Evolutionary conservation across 2,113 vertebrate genomes (phyloP).

Genomic region (Catharus bicknelli): DNA sequence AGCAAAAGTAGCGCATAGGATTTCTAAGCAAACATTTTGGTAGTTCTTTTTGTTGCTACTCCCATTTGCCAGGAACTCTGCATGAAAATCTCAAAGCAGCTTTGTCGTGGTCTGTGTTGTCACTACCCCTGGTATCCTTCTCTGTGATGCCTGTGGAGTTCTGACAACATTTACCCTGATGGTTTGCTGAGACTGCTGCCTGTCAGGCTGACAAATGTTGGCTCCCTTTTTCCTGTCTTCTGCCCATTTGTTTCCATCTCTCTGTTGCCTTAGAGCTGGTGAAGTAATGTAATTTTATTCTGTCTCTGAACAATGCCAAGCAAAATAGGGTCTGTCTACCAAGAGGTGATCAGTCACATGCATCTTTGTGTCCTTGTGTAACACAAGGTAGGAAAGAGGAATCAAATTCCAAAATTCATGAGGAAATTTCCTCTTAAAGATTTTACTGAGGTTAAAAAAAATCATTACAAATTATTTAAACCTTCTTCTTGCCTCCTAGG

Average conservation of each 20-base stretch:
- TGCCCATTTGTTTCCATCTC: slow-evolving; percentile 34
- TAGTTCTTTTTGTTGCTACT: neutral
- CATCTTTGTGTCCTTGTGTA: neutral
- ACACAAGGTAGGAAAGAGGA: neutral
- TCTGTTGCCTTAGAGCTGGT: neutral
- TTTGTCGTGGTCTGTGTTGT: neutral
- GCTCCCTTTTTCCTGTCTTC: neutral
- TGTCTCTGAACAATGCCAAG: neutral
- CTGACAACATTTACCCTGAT: neutral
- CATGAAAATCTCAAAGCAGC: neutral
- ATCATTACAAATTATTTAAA: neutral
- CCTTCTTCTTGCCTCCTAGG: neutral
- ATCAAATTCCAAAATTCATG: neutral
- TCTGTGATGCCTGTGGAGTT: neutral
- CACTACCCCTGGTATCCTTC: neutral
- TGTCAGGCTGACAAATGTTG: slow-evolving; percentile 12
- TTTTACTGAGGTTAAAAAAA: neutral
- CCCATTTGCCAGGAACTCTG: neutral
- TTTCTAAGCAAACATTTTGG: neutral
- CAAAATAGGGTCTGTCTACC: neutral
- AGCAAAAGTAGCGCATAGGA: neutral
- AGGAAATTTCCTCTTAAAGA: neutral
- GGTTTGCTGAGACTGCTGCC: slow-evolving; percentile 19
- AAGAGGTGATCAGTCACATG: neutral
- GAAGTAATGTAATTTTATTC: slow-evolving; percentile 11